Conservation (phyloP, 2,113 vertebrate species). For the Salvelinus sp. region DNA sequence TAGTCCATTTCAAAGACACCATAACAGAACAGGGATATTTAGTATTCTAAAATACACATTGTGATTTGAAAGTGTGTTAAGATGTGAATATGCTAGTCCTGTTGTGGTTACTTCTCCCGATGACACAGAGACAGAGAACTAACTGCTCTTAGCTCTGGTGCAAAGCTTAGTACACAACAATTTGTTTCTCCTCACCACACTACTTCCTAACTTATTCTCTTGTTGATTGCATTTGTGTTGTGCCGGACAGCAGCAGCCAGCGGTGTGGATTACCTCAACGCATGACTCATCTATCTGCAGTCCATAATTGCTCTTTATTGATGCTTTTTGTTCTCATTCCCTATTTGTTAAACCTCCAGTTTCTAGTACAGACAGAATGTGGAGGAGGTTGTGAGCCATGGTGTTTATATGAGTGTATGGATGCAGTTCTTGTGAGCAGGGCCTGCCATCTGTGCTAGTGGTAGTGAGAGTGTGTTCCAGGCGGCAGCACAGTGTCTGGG, state of each 20-base stretch:
- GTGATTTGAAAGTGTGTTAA: too few species aligned
- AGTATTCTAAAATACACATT: background rate
- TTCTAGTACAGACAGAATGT: too few species aligned
- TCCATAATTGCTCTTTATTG: slow-evolving; percentile 71
- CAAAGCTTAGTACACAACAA: background rate
- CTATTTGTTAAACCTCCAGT: too few species aligned
- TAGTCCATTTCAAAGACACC: background rate
- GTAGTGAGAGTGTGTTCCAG: too few species aligned
- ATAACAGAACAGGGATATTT: background rate
- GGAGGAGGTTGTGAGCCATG: too few species aligned
- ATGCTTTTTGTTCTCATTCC: slow-evolving; percentile 28
- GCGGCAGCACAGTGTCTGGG: too few species aligned
- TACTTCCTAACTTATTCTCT: slow-evolving; percentile 31
- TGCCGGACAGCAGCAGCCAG: slow-evolving; percentile 35
- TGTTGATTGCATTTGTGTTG: slow-evolving; percentile 61
- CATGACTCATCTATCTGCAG: slow-evolving; percentile 65
- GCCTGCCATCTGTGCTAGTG: too few species aligned
- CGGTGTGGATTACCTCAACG: slow-evolving; percentile 59
- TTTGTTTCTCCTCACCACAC: background rate
- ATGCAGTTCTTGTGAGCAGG: too few species aligned
- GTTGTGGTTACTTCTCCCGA: background rate
- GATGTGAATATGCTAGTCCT: background rate
- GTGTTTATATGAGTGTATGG: too few species aligned
- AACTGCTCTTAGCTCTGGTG: background rate
- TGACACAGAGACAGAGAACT: slow-evolving; percentile 13